These are phyloP conservation scores for Dione vanillae DNA, from an alignment of 2,888 invertebrate species.

Conservation along the genomic window DNA sequence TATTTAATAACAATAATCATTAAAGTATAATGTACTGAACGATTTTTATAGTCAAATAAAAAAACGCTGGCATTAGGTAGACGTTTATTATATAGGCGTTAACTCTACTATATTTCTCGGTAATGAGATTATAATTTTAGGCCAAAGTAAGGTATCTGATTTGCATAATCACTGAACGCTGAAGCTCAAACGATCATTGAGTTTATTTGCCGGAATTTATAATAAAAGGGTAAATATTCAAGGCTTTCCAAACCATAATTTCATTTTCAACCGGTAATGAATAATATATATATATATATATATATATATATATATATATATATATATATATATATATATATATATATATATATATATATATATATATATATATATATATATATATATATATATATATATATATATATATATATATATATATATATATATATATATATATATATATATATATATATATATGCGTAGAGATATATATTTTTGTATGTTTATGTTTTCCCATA, in stretches of 20 bases:
- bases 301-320: neutral
- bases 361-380: too few relatives aligned
- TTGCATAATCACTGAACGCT: slow-evolving; percentile 44
- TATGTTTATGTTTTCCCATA: too few relatives aligned
- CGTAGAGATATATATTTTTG: too few relatives aligned
- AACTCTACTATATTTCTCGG: slow-evolving; percentile 47
- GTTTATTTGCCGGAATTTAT: slow-evolving; percentile 42
- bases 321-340: too few relatives aligned
- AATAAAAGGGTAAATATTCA: slow-evolving; percentile 36
- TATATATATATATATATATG: too few relatives aligned
- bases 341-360: too few relatives aligned
- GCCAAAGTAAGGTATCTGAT: slow-evolving; percentile 42
- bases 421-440: too few relatives aligned
- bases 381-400: too few relatives aligned
- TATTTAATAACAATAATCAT: neutral
- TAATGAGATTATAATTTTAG: slow-evolving; percentile 51
- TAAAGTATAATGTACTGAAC: neutral
- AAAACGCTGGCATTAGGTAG: neutral
- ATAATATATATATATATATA: neutral
- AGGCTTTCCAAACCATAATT: slow-evolving; percentile 30
- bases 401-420: too few relatives aligned
- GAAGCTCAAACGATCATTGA: slow-evolving; percentile 36
- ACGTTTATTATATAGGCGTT: slow-evolving; percentile 32
- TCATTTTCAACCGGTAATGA: slow-evolving; percentile 24
- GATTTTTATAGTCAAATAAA: neutral